Conservation (phyloP, 2,888 invertebrate genomes). For the Amphiduros pacificus region DNA sequence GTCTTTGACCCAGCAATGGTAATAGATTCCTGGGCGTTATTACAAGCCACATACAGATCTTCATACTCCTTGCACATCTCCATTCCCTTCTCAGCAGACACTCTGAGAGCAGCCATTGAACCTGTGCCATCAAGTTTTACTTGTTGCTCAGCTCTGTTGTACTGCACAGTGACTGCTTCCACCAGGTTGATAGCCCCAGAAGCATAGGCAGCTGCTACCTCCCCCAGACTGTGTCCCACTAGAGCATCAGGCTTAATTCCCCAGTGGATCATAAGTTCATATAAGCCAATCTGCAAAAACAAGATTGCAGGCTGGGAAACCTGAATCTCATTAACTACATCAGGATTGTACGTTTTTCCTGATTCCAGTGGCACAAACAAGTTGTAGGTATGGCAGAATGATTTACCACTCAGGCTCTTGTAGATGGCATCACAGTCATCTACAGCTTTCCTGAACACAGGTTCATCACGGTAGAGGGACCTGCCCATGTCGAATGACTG, state of each 20-base stretch:
- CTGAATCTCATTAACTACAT: slow-evolving; percentile 5
- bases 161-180: slow-evolving; percentile 15
- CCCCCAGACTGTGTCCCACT: slow-evolving; percentile 23
- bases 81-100: slow-evolving; percentile 15
- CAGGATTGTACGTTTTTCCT: background rate
- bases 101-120: slow-evolving; percentile 25
- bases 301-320: slow-evolving; percentile 15
- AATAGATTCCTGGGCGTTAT: slow-evolving; percentile 20
- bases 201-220: slow-evolving; percentile 19
- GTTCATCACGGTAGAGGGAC: slow-evolving; percentile 21
- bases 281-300: slow-evolving; percentile 12
- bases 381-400: slow-evolving; percentile 16
- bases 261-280: slow-evolving; percentile 9
- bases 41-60: slow-evolving; percentile 24
- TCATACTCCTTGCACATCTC: slow-evolving; percentile 5
- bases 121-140: slow-evolving; percentile 20
- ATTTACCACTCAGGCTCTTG: slow-evolving; percentile 18
- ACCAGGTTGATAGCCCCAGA: slow-evolving; percentile 18
- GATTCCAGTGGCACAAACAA: background rate
- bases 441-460: slow-evolving; percentile 17
- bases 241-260: slow-evolving; percentile 15
- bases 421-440: slow-evolving; percentile 18
- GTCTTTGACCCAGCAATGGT: slow-evolving; percentile 23
- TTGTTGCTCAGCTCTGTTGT: slow-evolving; percentile 13
- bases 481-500: slow-evolving; percentile 27